Base-by-base conservation (phyloP, 1,140 invertebrate genomes). In the Camponotus pennsylvanicus region DNA sequence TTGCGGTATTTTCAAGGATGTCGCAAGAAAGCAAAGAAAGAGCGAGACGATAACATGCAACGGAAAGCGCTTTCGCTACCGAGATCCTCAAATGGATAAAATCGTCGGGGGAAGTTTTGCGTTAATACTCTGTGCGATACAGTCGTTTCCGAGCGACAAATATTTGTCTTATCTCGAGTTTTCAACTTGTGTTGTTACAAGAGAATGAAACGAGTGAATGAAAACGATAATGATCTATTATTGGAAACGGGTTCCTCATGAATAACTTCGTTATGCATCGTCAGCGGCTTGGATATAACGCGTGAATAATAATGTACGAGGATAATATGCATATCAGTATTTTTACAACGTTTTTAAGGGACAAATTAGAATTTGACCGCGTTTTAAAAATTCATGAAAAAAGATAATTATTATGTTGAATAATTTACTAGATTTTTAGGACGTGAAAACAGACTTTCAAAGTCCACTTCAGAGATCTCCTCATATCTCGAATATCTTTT, bases 121-220 rank as follows among this genome's bases (percentile, higher is more conserved):
- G 67, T 75, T 83, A 83, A 83, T 83, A 34, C 69, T 32, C 27
- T 18, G 42, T 9, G 9, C 49, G 49, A 73, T 21, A 34, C 49
- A 57, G 32, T 37, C 79, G 69, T 32, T 59, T 63, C 32, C 18
- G 2, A 49, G 67, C 32, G 69, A 73, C 79, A 83, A 83, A 83
- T 83, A 83, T 83, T 83, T 83, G 67, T 73, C 69, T 75, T 75
- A 55, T 75, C 55, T 75, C 40, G 32, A 34, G 11, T 73, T 71
- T 73, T 40, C 66, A 45, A 37, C 67, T 61, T 59, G 5, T 27
- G 18, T 37, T 32, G 27, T 73, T 75, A 49, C 7, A 15, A 40
- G n/a, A n/a, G 32, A 37, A 21, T 15, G 34, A 40, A 49, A 49
- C 27, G 27, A 49, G 63, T 34, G 40, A 61, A 49, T 32, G 27